Percentiles rank a stretch among this genome's conserved stretches.
Conservation (phyloP, 2,113 vertebrate species). For the Oreocharis arfaki region DNA sequence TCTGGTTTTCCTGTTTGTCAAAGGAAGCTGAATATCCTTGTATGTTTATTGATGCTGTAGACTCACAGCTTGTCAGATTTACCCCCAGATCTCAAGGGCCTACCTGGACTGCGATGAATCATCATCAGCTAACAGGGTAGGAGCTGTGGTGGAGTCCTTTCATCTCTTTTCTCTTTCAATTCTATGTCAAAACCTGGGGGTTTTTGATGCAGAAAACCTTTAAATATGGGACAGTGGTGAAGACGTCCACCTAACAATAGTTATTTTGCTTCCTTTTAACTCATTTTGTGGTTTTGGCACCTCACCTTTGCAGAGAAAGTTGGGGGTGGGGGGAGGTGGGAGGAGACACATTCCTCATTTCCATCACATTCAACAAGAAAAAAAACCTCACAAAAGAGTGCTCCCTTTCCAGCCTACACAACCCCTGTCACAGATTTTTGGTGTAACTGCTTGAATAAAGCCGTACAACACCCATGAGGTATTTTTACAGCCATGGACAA, state of each 20-base stretch:
- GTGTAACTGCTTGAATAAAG: background rate
- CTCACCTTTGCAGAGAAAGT: background rate
- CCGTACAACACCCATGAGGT: background rate
- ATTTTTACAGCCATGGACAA: background rate
- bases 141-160: background rate
- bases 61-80: background rate
- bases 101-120: background rate
- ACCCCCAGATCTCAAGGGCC: background rate
- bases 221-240: background rate
- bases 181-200: background rate
- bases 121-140: background rate
- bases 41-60: background rate
- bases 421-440: background rate
- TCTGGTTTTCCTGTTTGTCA: background rate
- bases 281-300: background rate
- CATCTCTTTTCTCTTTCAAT: background rate
- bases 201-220: background rate
- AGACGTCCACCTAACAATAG: background rate
- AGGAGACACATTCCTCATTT: background rate
- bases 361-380: background rate
- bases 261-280: background rate
- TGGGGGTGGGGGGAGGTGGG: fast-evolving
- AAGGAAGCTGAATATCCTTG: background rate
- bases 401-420: background rate
- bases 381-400: background rate